Evolutionary conservation across 2,113 vertebrate species (phyloP).

Genomic region (Struthidea cinerea): DNA sequence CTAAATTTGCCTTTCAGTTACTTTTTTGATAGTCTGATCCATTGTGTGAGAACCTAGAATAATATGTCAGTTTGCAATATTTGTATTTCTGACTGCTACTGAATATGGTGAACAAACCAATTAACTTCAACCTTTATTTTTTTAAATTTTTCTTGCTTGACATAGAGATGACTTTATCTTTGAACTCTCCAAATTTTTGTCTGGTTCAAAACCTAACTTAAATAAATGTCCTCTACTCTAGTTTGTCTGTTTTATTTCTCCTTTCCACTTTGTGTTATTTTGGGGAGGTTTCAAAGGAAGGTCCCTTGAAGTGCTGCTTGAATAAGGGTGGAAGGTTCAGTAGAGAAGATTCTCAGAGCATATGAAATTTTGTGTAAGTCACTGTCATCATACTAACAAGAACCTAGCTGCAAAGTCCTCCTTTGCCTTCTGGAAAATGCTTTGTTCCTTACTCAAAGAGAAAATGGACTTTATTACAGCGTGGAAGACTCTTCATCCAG

Average conservation of each 20-base stretch:
- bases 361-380: not conserved
- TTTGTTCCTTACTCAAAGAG: not conserved
- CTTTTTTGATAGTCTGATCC: not conserved
- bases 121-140: not conserved
- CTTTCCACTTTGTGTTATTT: not conserved
- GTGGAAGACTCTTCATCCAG: not conserved
- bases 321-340: not conserved
- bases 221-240: slow-evolving; percentile 22
- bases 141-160: not conserved
- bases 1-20: not conserved
- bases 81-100: not conserved
- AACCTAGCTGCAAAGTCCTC: not conserved
- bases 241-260: slow-evolving; percentile 21
- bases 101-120: not conserved
- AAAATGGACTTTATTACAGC: not conserved
- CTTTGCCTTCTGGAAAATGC: not conserved
- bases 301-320: not conserved
- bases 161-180: not conserved
- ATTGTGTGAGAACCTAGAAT: not conserved
- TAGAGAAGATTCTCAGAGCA: not conserved
- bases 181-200: not conserved
- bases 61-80: not conserved
- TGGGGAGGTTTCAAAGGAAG: not conserved
- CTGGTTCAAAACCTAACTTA: not conserved
- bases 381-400: not conserved